Base-by-base conservation (phyloP, 2,113 vertebrate species). In the Colossoma macropomum region DNA sequence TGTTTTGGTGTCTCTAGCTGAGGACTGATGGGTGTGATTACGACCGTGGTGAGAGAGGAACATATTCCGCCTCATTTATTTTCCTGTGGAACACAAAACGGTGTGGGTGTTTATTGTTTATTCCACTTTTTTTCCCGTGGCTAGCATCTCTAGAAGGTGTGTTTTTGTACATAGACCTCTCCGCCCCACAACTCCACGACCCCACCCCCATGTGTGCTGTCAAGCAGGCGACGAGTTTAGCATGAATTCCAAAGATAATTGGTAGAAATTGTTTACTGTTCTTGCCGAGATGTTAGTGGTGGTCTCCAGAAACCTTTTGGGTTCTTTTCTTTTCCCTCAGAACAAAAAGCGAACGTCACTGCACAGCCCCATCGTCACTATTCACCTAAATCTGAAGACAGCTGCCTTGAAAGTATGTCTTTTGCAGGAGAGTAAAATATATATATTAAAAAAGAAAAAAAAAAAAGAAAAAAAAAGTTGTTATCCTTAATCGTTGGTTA, bases 401-500 rank as follows among this genome's bases (percentile, higher is more conserved):
- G 95, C 95, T 96, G 93, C 93, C 93, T 94, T 94, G 93, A 92
- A 92, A 94, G 93, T 92, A 90, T 87, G 93, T 94, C 93, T 94
- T 87, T 93, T 93, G 90, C 92, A 92, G 92, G 92, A 94, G 92
- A 94, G 92, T 93, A 91, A 1, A 13, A 50, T 7, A 38, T 17
- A 54, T n/a, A 50, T 7, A 38, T 17, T 17, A 59, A n/a, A 25
- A 62, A 27, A 25, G 8, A 62, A 25, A 12, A 62, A 62, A 25
- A 13, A 62, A 2, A 12, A 16, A 25, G 12, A 88, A 89, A 93
- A 75, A 90, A 90, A 93, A 77, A 93, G 88, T 93, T 92, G 92
- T 93, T 94, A 96, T 96, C 95, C 95, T 87, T 97, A 95, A 95
- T 94, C 95, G 96, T 97, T 95, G 96, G 95, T 97, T 95, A 96